Percentiles rank a stretch among this genome's conserved stretches.
Conservation (phyloP, 2,888 invertebrate species). For the Lymantria dispar region DNA sequence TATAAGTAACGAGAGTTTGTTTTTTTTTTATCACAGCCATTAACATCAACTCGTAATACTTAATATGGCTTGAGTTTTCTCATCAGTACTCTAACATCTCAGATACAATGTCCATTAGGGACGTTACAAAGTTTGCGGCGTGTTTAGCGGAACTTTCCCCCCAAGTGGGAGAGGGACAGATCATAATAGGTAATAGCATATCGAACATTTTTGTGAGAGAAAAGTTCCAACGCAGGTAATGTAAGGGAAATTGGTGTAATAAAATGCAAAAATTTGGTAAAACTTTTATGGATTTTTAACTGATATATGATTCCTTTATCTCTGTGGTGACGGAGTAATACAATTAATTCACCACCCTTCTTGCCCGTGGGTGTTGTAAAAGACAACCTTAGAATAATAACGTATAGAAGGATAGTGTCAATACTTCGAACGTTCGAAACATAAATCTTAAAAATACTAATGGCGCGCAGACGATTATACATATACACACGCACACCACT, state of each 20-base stretch:
- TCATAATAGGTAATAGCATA: neutral
- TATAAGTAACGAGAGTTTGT: too few relatives aligned
- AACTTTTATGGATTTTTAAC: neutral
- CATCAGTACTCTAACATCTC: neutral
- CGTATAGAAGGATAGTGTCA: too few relatives aligned
- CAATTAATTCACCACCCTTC: too few relatives aligned
- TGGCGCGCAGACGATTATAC: too few relatives aligned
- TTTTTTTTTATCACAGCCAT: neutral
- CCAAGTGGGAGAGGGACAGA: neutral
- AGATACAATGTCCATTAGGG: slow-evolving; percentile 1
- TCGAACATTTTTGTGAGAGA: neutral
- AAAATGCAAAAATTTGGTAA: neutral
- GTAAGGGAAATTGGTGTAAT: neutral
- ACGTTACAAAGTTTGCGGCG: neutral
- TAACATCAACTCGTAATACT: neutral
- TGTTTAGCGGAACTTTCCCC: neutral
- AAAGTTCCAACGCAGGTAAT: neutral
- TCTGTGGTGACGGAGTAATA: too few relatives aligned
- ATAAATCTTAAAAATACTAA: too few relatives aligned
- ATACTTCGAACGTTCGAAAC: too few relatives aligned
- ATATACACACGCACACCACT: too few relatives aligned
- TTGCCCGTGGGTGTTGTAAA: too few relatives aligned
- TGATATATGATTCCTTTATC: too few relatives aligned
- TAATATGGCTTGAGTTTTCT: neutral
- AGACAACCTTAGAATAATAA: too few relatives aligned